A percentile compares a stretch with the other conserved stretches of the same genome.
phyloP scores from a whole-genome alignment of 2,113 vertebrate species.

The Genyomyrus donnyi region DNA sequence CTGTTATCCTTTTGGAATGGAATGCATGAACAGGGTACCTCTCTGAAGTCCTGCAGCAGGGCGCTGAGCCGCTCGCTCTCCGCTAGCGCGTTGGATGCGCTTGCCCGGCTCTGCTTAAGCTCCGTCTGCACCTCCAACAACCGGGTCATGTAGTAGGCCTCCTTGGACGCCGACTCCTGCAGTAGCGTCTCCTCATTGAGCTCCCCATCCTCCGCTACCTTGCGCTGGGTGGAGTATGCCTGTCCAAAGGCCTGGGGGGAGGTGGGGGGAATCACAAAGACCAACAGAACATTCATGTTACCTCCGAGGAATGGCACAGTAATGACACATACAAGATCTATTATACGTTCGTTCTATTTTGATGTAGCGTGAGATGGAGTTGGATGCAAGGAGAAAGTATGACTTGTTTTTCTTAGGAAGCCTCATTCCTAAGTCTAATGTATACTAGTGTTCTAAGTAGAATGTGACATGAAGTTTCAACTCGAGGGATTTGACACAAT shows the following conservation, averaged over 20 bases:
- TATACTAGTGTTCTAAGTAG: not conserved
- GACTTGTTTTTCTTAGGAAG: not conserved
- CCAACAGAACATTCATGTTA: not conserved
- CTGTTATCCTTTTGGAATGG: not conserved
- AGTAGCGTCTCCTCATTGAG: constrained; percentile 85
- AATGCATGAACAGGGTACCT: constrained; percentile 59
- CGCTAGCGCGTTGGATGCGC: constrained; percentile 65
- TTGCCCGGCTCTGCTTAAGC: constrained; percentile 71
- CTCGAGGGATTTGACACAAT: not conserved
- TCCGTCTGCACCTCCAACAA: constrained; percentile 86
- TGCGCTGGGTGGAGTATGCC: constrained; percentile 85
- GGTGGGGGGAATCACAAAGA: not conserved
- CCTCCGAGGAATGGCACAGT: not conserved
- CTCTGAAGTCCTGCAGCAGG: constrained; percentile 77
- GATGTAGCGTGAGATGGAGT: not conserved
- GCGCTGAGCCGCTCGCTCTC: constrained; percentile 78
- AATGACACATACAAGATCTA: not conserved
- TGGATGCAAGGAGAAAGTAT: not conserved
- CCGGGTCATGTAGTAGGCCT: constrained; percentile 84
- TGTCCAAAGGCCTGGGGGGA: constrained; percentile 81
- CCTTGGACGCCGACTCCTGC: constrained; percentile 89
- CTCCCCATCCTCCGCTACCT: constrained; percentile 94
- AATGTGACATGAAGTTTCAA: not conserved
- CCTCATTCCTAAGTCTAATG: too few species aligned
- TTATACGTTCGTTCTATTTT: not conserved